Evolutionary conservation across 2,797 vertebrate genomes (phyloP).

Genomic region (Lepus oiostolus): DNA sequence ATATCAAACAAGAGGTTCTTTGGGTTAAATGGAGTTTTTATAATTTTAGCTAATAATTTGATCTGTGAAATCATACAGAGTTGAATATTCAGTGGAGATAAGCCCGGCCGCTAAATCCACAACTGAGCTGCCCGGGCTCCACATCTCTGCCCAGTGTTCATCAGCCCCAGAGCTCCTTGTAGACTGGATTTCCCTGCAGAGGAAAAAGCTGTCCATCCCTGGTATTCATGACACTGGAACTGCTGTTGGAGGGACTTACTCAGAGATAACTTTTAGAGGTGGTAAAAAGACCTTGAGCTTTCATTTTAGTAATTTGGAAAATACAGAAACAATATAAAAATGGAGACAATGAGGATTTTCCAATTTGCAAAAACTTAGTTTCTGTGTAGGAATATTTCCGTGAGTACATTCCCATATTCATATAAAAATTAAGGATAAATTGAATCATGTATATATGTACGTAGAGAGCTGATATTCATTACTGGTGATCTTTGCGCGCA

Average conservation of each 20-base stretch:
- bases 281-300: conserved; percentile 7
- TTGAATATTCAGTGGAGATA: not conserved
- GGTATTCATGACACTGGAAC: not conserved
- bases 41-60: conserved; percentile 61
- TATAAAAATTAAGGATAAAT: conserved; percentile 33
- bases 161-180: not conserved
- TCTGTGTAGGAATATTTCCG: not conserved
- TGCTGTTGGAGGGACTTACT: not conserved
- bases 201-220: not conserved
- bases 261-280: not conserved
- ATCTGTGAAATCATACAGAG: not conserved
- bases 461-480: not conserved
- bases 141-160: not conserved
- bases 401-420: not conserved
- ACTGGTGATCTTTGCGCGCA: not conserved
- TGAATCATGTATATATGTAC: not conserved
- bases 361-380: not conserved
- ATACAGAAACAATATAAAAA: not conserved
- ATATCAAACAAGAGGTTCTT: conserved; percentile 7
- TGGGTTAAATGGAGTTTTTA: not conserved
- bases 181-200: not conserved
- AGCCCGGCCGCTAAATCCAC: not conserved
- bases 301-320: not conserved
- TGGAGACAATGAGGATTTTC: not conserved
- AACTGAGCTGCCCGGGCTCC: not conserved